Base-by-base conservation (phyloP, 2,888 invertebrate genomes). In the Trisateles emortualis region DNA sequence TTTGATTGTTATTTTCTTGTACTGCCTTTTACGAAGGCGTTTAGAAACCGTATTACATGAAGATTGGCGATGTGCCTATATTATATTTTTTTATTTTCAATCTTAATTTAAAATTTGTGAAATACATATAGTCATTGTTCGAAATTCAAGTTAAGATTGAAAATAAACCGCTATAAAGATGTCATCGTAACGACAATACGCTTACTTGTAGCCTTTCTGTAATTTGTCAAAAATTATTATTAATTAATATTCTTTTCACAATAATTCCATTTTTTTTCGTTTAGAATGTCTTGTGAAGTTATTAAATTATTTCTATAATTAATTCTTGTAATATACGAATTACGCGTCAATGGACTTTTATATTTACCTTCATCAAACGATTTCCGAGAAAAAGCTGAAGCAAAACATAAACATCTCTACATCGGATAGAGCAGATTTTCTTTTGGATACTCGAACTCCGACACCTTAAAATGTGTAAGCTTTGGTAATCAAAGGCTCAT, bases 111-210 rank as follows among this genome's bases (percentile, higher is more conserved):
- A n/a, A n/a, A n/a, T n/a, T n/a, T n/a, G n/a, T n/a, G n/a, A n/a
- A n/a, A n/a, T n/a, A n/a, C n/a, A n/a, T n/a, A n/a, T n/a, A n/a
- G n/a, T n/a, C n/a, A n/a, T n/a, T n/a, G n/a, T n/a, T n/a, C n/a
- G n/a, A n/a, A n/a, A n/a, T n/a, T n/a, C n/a, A n/a, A n/a, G n/a
- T n/a, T n/a, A n/a, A n/a, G n/a, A n/a, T n/a, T n/a, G n/a, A n/a
- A n/a, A n/a, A n/a, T n/a, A n/a, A n/a, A n/a, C n/a, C 17, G 11
- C 4, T 44, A 13, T 56, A 72, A 72, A 60, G 67, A 68, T 70
- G 63, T 54, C 61, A 46, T 38, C 56, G 51, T 60, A 63, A 59
- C 32, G 14, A 52, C 46, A 55, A 55, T 41, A 41, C 14, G 43
- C 59, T 59, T 63, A 54, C 56, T 44, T 16, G 26, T 53, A 52